Evolutionary conservation across 2,888 invertebrate species (phyloP).

Genomic region (Saturnia japonica): DNA sequence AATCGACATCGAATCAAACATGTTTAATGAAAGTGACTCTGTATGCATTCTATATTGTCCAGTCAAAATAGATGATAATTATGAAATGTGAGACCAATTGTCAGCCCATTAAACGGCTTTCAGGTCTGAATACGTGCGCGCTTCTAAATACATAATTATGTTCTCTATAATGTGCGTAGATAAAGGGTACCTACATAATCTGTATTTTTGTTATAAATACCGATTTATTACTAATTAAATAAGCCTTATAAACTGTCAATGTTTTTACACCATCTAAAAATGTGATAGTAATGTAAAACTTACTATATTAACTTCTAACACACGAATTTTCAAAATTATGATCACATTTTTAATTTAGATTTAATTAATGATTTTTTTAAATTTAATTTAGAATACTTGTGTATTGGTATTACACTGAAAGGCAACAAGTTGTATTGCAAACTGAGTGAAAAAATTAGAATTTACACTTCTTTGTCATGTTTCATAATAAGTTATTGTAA

Average conservation of each 20-base stretch:
- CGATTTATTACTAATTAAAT: neutral
- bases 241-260: neutral
- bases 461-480: slow-evolving; percentile 42
- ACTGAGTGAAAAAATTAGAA: slow-evolving; percentile 37
- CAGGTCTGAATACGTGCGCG: slow-evolving; percentile 55
- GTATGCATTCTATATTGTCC: slow-evolving; percentile 71
- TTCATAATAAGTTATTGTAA: slow-evolving; percentile 30
- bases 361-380: too few species aligned
- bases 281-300: neutral
- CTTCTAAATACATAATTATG: slow-evolving; percentile 69
- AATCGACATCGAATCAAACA: slow-evolving; percentile 45
- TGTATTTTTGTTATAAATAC: neutral
- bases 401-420: neutral
- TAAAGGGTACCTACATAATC: neutral
- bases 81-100: slow-evolving; percentile 78
- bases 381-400: neutral
- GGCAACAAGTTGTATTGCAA: slow-evolving; percentile 31
- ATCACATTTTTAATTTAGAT: neutral
- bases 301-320: neutral
- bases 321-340: neutral
- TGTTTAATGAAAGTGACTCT: slow-evolving; percentile 43
- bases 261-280: neutral
- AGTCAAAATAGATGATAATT: slow-evolving; percentile 79
- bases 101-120: slow-evolving; percentile 75
- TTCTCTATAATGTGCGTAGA: slow-evolving; percentile 41